A percentile compares a stretch with the other conserved stretches of the same genome.
Conservation (phyloP, 2,797 vertebrate genomes). For the Melanotaenia trifasciata region DNA sequence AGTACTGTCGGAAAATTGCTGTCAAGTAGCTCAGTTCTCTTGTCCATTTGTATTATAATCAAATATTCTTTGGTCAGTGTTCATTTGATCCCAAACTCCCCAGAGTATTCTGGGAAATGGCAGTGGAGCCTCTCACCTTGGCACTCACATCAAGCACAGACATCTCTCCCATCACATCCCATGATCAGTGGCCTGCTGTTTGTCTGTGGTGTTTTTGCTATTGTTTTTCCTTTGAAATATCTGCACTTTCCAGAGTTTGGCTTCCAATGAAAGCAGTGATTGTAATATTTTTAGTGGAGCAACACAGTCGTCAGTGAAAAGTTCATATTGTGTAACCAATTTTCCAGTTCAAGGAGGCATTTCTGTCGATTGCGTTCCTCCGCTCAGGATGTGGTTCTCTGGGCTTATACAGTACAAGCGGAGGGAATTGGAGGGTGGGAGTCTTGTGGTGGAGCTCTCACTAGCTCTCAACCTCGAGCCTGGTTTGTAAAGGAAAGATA, state of each 20-base stretch:
- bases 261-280: slow-evolving; percentile 84
- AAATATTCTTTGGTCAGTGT: slow-evolving; percentile 45
- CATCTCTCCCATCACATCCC: slow-evolving; percentile 76
- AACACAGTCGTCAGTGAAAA: slow-evolving; percentile 83
- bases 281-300: slow-evolving; percentile 85
- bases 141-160: slow-evolving; percentile 78
- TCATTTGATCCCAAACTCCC: slow-evolving; percentile 68
- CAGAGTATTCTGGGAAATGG: slow-evolving; percentile 78
- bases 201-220: slow-evolving; percentile 74
- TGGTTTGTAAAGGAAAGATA: slow-evolving; percentile 81
- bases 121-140: slow-evolving; percentile 77
- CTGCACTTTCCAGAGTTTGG: slow-evolving; percentile 74
- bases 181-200: slow-evolving; percentile 74
- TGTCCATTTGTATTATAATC: slow-evolving; percentile 47
- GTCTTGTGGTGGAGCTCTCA: slow-evolving; percentile 79
- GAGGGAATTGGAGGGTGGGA: slow-evolving; percentile 79
- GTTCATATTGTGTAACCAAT: slow-evolving; percentile 88
- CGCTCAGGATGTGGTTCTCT: slow-evolving; percentile 86
- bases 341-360: slow-evolving; percentile 85
- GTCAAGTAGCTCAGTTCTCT: slow-evolving; percentile 30
- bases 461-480: slow-evolving; percentile 73
- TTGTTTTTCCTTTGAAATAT: slow-evolving; percentile 77
- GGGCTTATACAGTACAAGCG: slow-evolving; percentile 79
- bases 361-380: slow-evolving; percentile 80
- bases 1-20: neutral